Evolutionary conservation across 2,888 invertebrate genomes (phyloP), one percentile per base, ranked within the genome.

Genomic region (Ganaspis brasiliensis): DNA sequence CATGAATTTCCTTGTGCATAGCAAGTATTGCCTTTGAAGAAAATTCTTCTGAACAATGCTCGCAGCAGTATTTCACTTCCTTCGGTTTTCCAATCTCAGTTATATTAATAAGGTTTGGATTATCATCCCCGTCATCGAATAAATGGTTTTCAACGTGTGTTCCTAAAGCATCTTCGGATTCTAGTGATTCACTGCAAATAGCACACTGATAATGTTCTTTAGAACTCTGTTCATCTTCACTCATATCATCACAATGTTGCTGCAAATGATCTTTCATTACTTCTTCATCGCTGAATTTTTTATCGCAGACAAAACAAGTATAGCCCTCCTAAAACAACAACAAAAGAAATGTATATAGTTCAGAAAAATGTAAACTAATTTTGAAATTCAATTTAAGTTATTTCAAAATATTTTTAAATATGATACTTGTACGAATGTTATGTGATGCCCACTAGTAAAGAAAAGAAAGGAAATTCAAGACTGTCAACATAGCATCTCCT

Each of bases 271-370:
- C 89, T 72, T 91, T 91, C 45, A 91, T 80, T 52, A 90, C 76
- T 19, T 89, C 89, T 40, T 90, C 88, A 24, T 90, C 88, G 0
- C 86, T 87, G 49, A 91, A 91, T 3, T 85, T 87, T 56, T 91
- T 91, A 37, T 91, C 90, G 26, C 91, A 91, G 3, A 91, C 87
- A 71, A 91, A 91, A 78, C 91, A 91, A 19, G 87, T 88, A 70
- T 89, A 89, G 1, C 78, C 78, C 35, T 72, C 72, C 21, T 56
- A 24, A 67, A 45, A 67, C 3, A 21, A 67, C 14, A 35, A 19
- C 5, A 35, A 16, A 37, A n/a, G 10, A 35, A 19, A 55, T 19
- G 21, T 26, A 61, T n/a, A 31, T 56, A 55, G 14, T 40, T 1
- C 14, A 4, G 31, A 55, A 63, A 75, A 57, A 12, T 35, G 10